A percentile compares a stretch with the other conserved stretches of the same genome.
Evolutionary conservation across 1,140 invertebrate genomes (phyloP).

Genomic region (Conopomorpha cramerella): DNA sequence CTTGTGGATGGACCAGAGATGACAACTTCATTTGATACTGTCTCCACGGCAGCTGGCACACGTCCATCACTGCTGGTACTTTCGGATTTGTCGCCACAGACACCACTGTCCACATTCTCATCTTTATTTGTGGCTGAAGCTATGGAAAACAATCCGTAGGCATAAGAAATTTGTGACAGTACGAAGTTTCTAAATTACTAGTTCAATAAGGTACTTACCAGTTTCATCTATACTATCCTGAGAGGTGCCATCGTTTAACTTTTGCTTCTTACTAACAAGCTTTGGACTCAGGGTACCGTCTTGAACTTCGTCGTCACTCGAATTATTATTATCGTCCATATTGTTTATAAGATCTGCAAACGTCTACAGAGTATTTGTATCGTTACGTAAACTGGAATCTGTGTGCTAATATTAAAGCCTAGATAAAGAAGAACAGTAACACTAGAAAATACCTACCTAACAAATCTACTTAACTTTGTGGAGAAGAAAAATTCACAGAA

Average conservation of each 20-base stretch:
- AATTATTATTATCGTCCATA: constrained; percentile 1
- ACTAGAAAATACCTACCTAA: too few species aligned
- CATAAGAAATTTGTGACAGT: neutral
- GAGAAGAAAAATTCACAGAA: too few species aligned
- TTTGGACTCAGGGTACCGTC: constrained; percentile 31
- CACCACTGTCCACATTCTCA: constrained; percentile 49
- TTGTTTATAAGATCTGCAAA: neutral
- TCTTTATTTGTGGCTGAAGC: constrained; percentile 29
- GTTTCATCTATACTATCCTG: constrained; percentile 38
- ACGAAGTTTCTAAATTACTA: neutral
- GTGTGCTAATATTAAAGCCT: too few species aligned
- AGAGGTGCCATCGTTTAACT: constrained; percentile 48
- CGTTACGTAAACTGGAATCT: too few species aligned
- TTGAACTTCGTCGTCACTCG: constrained; percentile 39
- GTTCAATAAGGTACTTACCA: constrained; percentile 17
- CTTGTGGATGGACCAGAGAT: constrained; percentile 31
- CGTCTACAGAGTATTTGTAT: too few species aligned
- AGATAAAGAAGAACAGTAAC: too few species aligned
- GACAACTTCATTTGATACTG: constrained; percentile 36
- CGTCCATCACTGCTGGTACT: constrained; percentile 47
- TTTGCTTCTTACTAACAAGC: constrained; percentile 40
- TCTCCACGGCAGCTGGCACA: too few species aligned
- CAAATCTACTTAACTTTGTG: too few species aligned
- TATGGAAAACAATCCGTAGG: constrained; percentile 14
- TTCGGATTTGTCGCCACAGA: constrained; percentile 53